Evolutionary conservation across 2,113 vertebrate genomes (phyloP), one percentile per base, ranked within the genome.

Genomic region (Bos indicus): DNA sequence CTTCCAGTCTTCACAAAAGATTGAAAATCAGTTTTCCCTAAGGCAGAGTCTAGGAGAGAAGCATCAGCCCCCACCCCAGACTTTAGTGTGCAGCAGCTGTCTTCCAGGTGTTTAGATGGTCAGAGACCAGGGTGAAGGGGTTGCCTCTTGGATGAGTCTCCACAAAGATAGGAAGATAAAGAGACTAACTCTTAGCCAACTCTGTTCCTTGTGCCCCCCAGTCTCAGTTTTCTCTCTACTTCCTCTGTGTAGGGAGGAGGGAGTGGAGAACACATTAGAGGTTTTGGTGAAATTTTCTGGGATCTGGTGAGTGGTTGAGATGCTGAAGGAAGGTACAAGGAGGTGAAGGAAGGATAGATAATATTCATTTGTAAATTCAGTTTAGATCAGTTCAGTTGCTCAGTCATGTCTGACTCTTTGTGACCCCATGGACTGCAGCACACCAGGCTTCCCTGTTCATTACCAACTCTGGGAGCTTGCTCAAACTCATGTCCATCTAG

Each of bases 161-260:
- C 19, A 5, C 40, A 80, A 48, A 74, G 30, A 78, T 16, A 77
- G 62, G 14, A 89, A 90, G 56, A 57, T 48, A 43, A 62, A 64
- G 21, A 82, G 23, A 16, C 33, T 51, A 78, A 71, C 48, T 67
- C 48, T 71, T 82, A 40, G 19, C 26, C 43, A 78, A 4, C 7
- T 62, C 46, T 30, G 0, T 95, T 91, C 13, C 17, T 56, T 40
- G 67, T 74, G 80, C 83, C 40, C 19, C 17, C 23, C 25, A 14
- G 19, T 57, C 26, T 90, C 83, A 54, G 11, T 94, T 90, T 94
- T 88, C 10, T 97, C 6, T 93, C 36, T 86, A 10, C 3, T 57
- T 64, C 9, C 8, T 40, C 6, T 83, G 36, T 9, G 3, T 56
- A 88, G n/a, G n/a, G 59, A 92, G 43, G 40, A 59, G 67, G 81